Evolutionary conservation across 2,888 invertebrate genomes (phyloP), one percentile per base, ranked within the genome.

Genomic region (Orthosia gothica): DNA sequence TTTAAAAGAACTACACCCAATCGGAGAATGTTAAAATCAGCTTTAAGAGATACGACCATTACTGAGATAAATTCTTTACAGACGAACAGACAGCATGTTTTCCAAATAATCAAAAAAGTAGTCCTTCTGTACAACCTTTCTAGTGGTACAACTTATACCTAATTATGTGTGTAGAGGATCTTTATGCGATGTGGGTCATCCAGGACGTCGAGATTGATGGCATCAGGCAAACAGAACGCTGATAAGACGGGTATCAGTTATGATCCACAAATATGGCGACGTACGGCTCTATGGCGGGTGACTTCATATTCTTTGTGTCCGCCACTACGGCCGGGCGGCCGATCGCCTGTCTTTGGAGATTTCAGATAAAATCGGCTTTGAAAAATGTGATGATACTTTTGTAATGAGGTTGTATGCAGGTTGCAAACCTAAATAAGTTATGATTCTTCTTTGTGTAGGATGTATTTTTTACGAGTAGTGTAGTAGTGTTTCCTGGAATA

Each of bases 181-280:
- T 68, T 84, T 84, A 70, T 74, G 23, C 16, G 47, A 84, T 74
- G 66, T 84, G 69, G 86, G 86, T 83, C 84, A 72, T 47, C 62
- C 67, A 49, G 58, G 9, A 18, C 58, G 49, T 54, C 57, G 64
- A 80, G 80, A 76, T 76, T 80, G 86, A 84, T 83, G 65, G 58
- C 66, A n/a, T n/a, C n/a, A 12, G 20, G 70, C 81, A 76, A 69
- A 74, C 84, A 84, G 47, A 26, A 26, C 81, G 23, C 73, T 13
- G 74, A 20, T 62, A 59, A 59, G 16, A 68, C 54, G 69, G 45
- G 64, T 47, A 26, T 59, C 74, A 18, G 81, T 71, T 84, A 82
- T 84, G 76, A 64, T 68, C 70, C 23, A 58, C 85, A 84, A 71
- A 84, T 65, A 83, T 26, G 65, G 49, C 32, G 57, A 66, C 59